Evolutionary conservation across 2,797 vertebrate species (phyloP).

Genomic region (Periparus ater): DNA sequence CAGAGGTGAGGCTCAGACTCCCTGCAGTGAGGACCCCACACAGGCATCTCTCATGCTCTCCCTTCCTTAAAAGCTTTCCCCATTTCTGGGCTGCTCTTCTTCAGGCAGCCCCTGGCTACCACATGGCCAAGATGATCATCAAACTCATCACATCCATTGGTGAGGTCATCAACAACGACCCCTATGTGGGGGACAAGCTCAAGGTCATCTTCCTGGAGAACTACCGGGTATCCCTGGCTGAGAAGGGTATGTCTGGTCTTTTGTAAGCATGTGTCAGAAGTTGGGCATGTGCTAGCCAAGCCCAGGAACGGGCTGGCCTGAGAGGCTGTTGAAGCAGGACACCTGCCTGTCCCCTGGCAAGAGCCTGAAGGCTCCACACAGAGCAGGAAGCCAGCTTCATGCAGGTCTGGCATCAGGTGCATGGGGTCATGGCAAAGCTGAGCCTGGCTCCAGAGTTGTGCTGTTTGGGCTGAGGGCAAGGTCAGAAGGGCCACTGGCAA

Average conservation of each 20-base stretch:
- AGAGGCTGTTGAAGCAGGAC: background rate
- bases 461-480: background rate
- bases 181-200: constrained; percentile 82
- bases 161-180: constrained; percentile 84
- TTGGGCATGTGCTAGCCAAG: background rate
- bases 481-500: background rate
- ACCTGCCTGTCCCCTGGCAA: background rate
- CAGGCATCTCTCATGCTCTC: background rate
- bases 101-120: constrained; percentile 87
- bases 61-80: background rate
- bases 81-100: constrained; percentile 30
- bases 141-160: constrained; percentile 84
- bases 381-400: background rate
- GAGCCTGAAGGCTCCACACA: background rate
- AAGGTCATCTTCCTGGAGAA: constrained; percentile 89
- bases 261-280: accelerated
- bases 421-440: background rate
- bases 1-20: background rate
- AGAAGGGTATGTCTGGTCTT: constrained; percentile 79
- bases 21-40: accelerated
- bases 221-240: constrained; percentile 86
- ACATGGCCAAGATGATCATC: constrained; percentile 92
- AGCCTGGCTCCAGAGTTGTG: background rate
- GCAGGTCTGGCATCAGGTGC: background rate
- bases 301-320: background rate